A percentile compares a stretch with the other conserved stretches of the same genome.
These are phyloP conservation scores for Anas platyrhynchos DNA, from an alignment of 2,113 vertebrate genomes.

Conservation along the genomic window DNA sequence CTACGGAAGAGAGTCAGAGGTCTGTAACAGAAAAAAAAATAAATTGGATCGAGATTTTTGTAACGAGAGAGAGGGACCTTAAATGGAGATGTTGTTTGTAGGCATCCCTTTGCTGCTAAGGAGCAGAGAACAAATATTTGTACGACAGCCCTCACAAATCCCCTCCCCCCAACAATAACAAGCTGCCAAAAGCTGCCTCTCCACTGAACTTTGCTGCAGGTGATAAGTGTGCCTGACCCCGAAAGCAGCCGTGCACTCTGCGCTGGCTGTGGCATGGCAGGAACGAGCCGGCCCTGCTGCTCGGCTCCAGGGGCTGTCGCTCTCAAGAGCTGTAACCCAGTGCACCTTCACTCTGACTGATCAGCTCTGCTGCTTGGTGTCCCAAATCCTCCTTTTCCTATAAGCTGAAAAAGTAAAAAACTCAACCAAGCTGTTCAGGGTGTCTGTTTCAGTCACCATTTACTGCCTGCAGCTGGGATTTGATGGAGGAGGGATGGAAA, in stretches of 20 bases:
- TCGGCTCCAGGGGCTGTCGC: neutral
- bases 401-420: neutral
- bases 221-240: neutral
- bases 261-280: neutral
- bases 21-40: neutral
- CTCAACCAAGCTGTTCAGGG: neutral
- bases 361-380: neutral
- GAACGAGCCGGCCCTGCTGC: neutral
- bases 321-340: neutral
- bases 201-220: neutral
- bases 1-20: neutral
- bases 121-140: conserved; percentile 58
- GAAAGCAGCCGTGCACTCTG: neutral
- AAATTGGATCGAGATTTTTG: neutral
- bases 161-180: neutral
- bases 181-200: neutral
- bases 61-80: neutral
- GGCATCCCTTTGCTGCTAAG: conserved; percentile 47
- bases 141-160: neutral
- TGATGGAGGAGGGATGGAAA: neutral
- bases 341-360: neutral
- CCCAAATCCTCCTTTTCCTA: neutral
- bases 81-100: conserved; percentile 29
- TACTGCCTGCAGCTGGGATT: no score
- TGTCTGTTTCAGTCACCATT: neutral